Percentiles rank a stretch among this genome's conserved stretches.
These are phyloP conservation scores for Magallana angulata DNA, from an alignment of 1,140 invertebrate species.

Conservation along the genomic window DNA sequence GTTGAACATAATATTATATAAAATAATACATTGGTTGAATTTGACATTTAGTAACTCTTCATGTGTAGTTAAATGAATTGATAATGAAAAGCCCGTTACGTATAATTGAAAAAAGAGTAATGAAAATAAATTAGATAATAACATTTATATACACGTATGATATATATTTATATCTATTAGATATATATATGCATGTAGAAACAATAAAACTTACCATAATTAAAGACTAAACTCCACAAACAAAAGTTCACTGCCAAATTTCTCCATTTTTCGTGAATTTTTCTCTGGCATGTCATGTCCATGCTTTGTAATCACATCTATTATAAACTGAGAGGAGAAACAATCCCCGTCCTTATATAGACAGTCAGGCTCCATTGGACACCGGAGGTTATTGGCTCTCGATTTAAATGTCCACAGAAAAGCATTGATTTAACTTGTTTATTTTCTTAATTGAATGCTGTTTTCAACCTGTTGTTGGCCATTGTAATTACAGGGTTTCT, in stretches of 20 bases:
- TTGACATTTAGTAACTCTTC: no score
- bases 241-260: not conserved
- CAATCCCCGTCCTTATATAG: not conserved
- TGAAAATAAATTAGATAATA: no score
- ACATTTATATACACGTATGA: no score
- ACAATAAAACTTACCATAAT: not conserved
- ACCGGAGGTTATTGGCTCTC: not conserved
- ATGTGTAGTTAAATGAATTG: no score
- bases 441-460: conserved; percentile 31
- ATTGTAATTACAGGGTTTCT: not conserved
- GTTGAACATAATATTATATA: no score
- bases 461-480: conserved; percentile 2
- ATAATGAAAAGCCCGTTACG: no score
- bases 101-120: no score
- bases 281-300: not conserved
- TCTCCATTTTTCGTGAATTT: conserved; percentile 1
- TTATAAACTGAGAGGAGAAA: not conserved
- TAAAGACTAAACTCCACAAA: not conserved
- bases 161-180: no score
- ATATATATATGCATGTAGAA: no score
- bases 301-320: not conserved
- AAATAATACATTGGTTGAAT: no score
- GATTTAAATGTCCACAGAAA: conserved; percentile 10
- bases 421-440: conserved; percentile 32
- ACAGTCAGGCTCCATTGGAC: not conserved